Evolutionary conservation across 2,113 vertebrate genomes (phyloP).

Genomic region (Pyxicephalus adspersus): DNA sequence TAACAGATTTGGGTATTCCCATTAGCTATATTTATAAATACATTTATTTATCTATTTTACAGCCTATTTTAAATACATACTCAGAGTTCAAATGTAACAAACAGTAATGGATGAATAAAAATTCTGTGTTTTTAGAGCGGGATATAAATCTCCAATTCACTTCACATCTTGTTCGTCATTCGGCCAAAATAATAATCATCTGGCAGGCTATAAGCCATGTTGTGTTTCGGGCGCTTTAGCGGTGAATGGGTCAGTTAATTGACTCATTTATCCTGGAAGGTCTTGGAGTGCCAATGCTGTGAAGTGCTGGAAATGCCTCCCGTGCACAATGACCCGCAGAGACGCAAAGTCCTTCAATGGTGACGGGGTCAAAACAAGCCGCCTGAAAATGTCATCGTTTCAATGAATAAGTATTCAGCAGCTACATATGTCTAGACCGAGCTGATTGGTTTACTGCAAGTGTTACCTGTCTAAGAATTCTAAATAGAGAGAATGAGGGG

Average conservation of each 20-base stretch:
- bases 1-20: too few species aligned
- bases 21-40: too few species aligned
- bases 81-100: too few species aligned
- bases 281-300: neutral
- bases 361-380: slow-evolving; percentile 37
- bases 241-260: slow-evolving; percentile 24
- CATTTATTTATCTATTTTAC: too few species aligned
- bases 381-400: slow-evolving; percentile 14
- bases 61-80: too few species aligned
- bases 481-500: neutral
- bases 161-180: neutral
- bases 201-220: neutral
- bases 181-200: neutral
- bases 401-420: slow-evolving; percentile 42
- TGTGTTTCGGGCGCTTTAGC: neutral
- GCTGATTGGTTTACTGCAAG: slow-evolving; percentile 9
- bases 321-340: neutral
- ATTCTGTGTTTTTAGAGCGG: too few species aligned
- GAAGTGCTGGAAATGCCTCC: slow-evolving; percentile 4
- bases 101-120: too few species aligned
- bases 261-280: slow-evolving; percentile 26
- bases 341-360: slow-evolving; percentile 10
- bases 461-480: neutral
- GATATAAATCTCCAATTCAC: neutral
- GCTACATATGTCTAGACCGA: slow-evolving; percentile 21